Conservation (phyloP, 2,113 vertebrate genomes). For the Boulengeromyrus knoepffleri region DNA sequence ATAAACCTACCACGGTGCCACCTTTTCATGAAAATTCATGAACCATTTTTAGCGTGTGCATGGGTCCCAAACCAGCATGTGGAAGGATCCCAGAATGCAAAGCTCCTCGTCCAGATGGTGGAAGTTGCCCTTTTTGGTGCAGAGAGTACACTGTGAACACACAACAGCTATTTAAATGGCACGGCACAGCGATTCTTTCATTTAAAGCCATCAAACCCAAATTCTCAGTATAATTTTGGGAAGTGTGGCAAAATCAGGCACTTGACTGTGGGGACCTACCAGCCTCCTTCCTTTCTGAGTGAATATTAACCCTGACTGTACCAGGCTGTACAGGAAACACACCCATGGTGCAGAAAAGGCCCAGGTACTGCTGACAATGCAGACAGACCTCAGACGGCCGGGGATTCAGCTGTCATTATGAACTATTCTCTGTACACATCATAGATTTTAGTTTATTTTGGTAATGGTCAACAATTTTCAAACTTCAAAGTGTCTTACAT, state of each 20-base stretch:
- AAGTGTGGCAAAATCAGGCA: neutral
- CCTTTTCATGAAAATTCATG: neutral
- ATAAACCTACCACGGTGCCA: neutral
- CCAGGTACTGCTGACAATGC: neutral
- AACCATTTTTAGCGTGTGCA: neutral
- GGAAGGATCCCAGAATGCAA: neutral
- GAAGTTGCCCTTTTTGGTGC: neutral
- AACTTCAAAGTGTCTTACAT: neutral
- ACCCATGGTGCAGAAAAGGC: neutral
- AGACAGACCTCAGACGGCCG: neutral
- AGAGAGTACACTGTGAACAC: neutral
- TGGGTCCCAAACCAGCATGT: neutral
- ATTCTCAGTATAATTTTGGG: neutral
- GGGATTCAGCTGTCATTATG: neutral
- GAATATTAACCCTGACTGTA: neutral
- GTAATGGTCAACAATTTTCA: neutral
- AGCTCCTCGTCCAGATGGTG: neutral
- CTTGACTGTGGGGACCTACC: neutral
- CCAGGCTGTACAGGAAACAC: neutral
- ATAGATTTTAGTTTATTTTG: neutral
- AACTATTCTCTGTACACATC: neutral
- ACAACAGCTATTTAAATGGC: neutral
- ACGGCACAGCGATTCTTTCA: neutral
- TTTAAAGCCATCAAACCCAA: neutral
- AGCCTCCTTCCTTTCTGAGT: neutral